Evolutionary conservation across 2,888 invertebrate genomes (phyloP).

Genomic region (Ormia ochracea): DNA sequence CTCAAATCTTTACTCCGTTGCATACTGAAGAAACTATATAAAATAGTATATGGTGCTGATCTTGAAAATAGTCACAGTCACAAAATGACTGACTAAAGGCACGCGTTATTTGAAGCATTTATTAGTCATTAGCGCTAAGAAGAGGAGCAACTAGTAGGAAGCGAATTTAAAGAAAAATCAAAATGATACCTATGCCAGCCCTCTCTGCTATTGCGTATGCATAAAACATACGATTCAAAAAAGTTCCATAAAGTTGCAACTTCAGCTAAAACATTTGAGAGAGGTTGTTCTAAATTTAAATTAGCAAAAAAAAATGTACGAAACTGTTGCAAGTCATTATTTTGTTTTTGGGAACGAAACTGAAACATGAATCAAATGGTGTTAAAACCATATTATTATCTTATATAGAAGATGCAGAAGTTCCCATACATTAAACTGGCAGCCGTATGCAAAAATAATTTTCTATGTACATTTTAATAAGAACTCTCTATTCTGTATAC

Average conservation of each 20-base stretch:
- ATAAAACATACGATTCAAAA: too few relatives aligned
- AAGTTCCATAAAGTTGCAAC: neutral
- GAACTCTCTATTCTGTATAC: too few relatives aligned
- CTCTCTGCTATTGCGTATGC: too few relatives aligned
- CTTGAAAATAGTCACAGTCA: slow-evolving; percentile 12
- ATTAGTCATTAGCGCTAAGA: slow-evolving; percentile 24
- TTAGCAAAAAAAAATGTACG: neutral
- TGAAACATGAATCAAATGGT: slow-evolving; percentile 38
- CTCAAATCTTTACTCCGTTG: neutral
- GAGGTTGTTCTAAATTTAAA: slow-evolving; percentile 25
- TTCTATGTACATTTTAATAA: neutral
- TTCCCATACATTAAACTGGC: neutral
- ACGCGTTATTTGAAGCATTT: slow-evolving; percentile 40
- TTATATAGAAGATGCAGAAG: neutral
- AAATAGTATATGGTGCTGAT: slow-evolving; percentile 29
- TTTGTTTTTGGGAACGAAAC: slow-evolving; percentile 17
- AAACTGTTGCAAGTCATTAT: slow-evolving; percentile 15
- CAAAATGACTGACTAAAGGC: slow-evolving; percentile 19
- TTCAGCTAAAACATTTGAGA: neutral
- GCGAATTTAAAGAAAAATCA: too few relatives aligned
- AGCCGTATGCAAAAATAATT: neutral
- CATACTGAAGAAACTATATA: neutral
- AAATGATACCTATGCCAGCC: too few relatives aligned
- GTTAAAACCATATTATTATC: slow-evolving; percentile 23
- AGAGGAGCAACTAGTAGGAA: too few relatives aligned